These are phyloP conservation scores for Noctua janthe DNA, from an alignment of 2,888 invertebrate species.

Conservation along the genomic window DNA sequence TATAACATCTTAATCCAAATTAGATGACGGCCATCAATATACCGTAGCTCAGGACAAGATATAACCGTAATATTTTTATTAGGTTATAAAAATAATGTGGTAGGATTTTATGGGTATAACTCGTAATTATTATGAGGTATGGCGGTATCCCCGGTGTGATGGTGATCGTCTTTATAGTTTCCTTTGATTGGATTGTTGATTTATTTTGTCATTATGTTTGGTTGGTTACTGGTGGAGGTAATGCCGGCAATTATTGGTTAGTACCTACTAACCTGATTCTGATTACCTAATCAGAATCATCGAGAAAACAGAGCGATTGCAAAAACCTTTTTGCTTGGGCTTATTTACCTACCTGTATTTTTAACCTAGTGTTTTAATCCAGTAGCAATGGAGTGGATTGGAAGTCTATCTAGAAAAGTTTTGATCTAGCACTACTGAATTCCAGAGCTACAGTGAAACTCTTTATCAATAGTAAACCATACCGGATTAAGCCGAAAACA, in stretches of 20 bases:
- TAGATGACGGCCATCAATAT: constrained; percentile 75
- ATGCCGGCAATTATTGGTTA: not conserved
- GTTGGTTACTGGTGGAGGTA: constrained; percentile 11
- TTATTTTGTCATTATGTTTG: constrained; percentile 58
- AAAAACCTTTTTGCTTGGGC: not conserved
- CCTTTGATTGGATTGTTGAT: constrained; percentile 72
- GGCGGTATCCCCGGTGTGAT: constrained; percentile 54
- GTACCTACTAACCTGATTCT: no score
- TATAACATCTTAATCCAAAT: constrained; percentile 69
- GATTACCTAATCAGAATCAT: not conserved
- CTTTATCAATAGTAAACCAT: no score
- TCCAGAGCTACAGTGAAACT: not conserved
- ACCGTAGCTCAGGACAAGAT: constrained; percentile 60
- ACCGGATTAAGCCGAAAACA: not conserved
- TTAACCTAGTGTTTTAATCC: not conserved
- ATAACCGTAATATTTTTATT: constrained; percentile 74
- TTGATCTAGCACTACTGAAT: not conserved
- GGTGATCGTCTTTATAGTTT: constrained; percentile 66
- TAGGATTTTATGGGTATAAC: constrained; percentile 74
- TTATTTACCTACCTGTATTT: not conserved
- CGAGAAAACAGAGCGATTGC: not conserved
- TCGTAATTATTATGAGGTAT: constrained; percentile 81
- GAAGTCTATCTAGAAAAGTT: not conserved
- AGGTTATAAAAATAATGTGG: constrained; percentile 80
- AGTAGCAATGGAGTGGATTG: not conserved